Conservation (phyloP, 2,113 vertebrate genomes). For the Chionis minor region DNA sequence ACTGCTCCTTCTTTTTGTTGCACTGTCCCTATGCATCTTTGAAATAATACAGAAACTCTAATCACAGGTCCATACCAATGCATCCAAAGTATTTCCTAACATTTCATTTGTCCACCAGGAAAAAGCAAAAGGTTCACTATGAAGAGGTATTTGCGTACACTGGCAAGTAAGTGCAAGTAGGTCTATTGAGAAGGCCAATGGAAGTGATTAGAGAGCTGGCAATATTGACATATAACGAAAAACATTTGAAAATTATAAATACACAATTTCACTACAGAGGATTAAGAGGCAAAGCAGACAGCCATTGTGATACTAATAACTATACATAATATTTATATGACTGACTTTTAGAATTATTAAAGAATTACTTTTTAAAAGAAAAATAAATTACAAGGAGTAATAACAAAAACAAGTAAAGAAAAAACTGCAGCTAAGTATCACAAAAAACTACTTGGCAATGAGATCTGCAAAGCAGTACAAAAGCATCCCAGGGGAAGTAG, state of each 20-base stretch:
- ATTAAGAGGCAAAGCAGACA: not conserved
- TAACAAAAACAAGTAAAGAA: not conserved
- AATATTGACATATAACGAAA: not conserved
- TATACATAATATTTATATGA: not conserved
- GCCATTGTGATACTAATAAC: not conserved
- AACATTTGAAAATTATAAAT: not conserved
- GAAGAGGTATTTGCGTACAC: not conserved
- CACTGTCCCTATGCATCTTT: not conserved
- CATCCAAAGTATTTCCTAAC: not conserved
- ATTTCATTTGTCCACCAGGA: not conserved
- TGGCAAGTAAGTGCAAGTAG: not conserved
- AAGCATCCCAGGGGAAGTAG: not conserved
- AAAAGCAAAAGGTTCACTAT: not conserved
- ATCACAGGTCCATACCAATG: not conserved
- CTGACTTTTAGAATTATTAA: not conserved
- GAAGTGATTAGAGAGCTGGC: not conserved
- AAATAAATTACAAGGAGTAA: not conserved
- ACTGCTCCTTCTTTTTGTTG: not conserved
- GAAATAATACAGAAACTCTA: not conserved
- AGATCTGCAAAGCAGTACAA: not conserved
- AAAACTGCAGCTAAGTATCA: not conserved
- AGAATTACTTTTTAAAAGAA: not conserved
- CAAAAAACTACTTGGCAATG: constrained; percentile 6
- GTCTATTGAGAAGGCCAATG: not conserved
- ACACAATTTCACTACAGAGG: not conserved